Evolutionary conservation across 2,888 invertebrate genomes (phyloP).

Genomic region (Steinernema hermaphroditum): DNA sequence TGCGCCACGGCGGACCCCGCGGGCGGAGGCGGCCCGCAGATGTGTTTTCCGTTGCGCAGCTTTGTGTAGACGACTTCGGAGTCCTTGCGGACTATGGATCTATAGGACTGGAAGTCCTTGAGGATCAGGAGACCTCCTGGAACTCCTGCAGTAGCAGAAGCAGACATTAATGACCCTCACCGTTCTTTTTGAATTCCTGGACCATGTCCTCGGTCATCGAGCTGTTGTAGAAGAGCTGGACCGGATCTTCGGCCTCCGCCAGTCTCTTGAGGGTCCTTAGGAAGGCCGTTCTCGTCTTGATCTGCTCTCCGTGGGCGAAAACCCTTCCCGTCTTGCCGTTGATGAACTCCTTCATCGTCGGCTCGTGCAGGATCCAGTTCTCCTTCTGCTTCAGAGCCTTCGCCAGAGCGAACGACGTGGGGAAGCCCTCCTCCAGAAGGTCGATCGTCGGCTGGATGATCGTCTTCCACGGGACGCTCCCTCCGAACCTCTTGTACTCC

Average conservation of each 20-base stretch:
- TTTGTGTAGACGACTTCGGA: conserved; percentile 54
- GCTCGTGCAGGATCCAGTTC: conserved; percentile 48
- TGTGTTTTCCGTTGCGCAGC: conserved; percentile 70
- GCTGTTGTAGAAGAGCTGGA: conserved; percentile 56
- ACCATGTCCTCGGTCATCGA: conserved; percentile 49
- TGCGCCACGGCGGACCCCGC: conserved; percentile 81
- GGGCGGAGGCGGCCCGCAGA: conserved; percentile 83
- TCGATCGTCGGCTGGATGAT: conserved; percentile 63
- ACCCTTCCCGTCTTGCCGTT: conserved; percentile 58
- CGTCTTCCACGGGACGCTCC: conserved; percentile 49
- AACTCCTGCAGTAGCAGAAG: too few relatives aligned
- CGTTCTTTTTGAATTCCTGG: conserved; percentile 55
- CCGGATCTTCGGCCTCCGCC: conserved; percentile 56
- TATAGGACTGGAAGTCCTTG: conserved; percentile 57
- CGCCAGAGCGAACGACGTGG: conserved; percentile 64
- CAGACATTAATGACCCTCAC: conserved; percentile 39
- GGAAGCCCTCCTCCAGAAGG: conserved; percentile 58
- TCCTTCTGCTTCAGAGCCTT: conserved; percentile 51
- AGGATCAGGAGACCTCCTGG: conserved; percentile 55
- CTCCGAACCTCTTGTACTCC: conserved; percentile 50
- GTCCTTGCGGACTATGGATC: conserved; percentile 52
- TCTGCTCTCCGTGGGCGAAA: conserved; percentile 62
- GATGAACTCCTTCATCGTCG: conserved; percentile 56
- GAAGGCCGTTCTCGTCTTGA: conserved; percentile 54
- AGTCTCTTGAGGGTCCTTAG: conserved; percentile 50